Percentiles rank a stretch among this genome's conserved stretches.
Evolutionary conservation across 2,888 invertebrate species (phyloP).

Genomic region (Andrena camellia): DNA sequence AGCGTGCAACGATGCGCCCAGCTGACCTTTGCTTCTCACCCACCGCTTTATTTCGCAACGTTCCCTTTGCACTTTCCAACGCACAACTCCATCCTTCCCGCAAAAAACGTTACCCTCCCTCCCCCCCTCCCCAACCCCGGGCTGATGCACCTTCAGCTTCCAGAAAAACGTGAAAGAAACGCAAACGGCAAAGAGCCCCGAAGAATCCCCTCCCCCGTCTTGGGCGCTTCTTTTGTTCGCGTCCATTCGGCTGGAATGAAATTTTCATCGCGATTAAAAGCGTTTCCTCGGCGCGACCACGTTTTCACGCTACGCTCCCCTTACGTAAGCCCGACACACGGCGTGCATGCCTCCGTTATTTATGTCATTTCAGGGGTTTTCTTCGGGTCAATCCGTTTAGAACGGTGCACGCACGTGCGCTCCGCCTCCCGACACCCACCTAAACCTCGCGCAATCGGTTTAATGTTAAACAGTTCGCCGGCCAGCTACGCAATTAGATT

Average conservation of each 20-base stretch:
- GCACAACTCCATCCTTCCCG: conserved; percentile 3
- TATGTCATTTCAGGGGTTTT: conserved; percentile 84
- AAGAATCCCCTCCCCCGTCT: no score
- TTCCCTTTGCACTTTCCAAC: conserved; percentile 40
- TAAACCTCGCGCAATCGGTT: conserved; percentile 53
- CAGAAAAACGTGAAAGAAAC: no score
- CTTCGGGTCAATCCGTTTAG: conserved; percentile 84
- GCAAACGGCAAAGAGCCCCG: no score
- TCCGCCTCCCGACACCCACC: conserved; percentile 10
- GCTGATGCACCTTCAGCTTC: no score
- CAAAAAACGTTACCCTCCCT: conserved; percentile 14
- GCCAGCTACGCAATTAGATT: conserved; percentile 61
- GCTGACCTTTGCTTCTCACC: conserved; percentile 44
- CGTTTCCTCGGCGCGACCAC: background rate
- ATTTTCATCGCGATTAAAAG: background rate
- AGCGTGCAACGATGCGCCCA: conserved; percentile 38
- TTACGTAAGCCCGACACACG: conserved; percentile 75
- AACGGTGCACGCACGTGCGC: conserved; percentile 67
- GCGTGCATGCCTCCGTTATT: conserved; percentile 76
- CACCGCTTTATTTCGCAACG: conserved; percentile 30
- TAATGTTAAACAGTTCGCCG: conserved; percentile 58
- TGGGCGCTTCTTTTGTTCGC: background rate
- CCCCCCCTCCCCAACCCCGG: background rate
- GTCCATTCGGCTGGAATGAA: no score
- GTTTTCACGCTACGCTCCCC: conserved; percentile 30